Evolutionary conservation across 2,113 vertebrate species (phyloP).

Genomic region (Rhabdornis inornatus): DNA sequence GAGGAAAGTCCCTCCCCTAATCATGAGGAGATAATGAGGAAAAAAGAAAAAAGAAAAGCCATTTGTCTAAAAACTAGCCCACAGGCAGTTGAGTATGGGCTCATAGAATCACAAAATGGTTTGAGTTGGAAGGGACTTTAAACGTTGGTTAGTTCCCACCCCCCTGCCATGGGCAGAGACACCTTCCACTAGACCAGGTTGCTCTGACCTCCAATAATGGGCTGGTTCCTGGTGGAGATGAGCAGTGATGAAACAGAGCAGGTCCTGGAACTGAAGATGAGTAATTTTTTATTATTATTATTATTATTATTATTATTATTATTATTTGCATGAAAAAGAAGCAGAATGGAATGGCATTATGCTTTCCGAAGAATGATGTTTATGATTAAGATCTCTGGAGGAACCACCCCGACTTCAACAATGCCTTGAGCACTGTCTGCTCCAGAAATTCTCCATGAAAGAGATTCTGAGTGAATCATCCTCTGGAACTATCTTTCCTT

Average conservation of each 20-base stretch:
- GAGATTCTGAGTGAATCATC: neutral
- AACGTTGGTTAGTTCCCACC: neutral
- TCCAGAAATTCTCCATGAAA: neutral
- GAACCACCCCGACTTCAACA: neutral
- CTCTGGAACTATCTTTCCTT: neutral
- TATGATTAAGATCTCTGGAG: neutral
- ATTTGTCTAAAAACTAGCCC: neutral
- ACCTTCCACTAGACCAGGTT: neutral
- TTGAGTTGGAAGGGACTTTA: neutral
- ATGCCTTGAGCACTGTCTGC: neutral
- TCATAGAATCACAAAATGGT: neutral
- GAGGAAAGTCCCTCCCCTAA: neutral
- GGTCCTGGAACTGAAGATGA: neutral
- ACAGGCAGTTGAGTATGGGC: neutral
- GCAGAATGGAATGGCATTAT: neutral
- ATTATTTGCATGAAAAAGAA: neutral
- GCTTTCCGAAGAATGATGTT: neutral
- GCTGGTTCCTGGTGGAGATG: neutral
- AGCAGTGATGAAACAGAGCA: neutral
- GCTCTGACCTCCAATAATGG: neutral
- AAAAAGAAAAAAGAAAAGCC: neutral
- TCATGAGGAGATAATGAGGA: neutral
- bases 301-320: neutral
- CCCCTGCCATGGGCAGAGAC: neutral
- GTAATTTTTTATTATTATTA: accelerated